These are phyloP conservation scores for Neosilurus hyrtlii DNA, from an alignment of 2,797 vertebrate genomes.

Conservation along the genomic window DNA sequence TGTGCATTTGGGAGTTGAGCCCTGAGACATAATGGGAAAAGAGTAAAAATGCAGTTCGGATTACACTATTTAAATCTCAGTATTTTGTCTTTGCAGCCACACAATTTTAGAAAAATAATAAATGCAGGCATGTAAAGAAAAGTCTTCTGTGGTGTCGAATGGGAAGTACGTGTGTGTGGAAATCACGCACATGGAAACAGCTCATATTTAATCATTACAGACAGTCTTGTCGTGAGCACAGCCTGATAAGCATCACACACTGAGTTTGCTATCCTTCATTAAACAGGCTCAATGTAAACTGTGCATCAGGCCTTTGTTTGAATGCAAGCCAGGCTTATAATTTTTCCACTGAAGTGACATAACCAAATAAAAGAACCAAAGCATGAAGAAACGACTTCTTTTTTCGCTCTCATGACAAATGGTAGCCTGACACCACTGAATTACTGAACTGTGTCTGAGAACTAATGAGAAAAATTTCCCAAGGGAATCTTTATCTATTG, in stretches of 20 bases:
- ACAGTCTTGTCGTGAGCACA: conserved; percentile 60
- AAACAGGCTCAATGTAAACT: conserved; percentile 58
- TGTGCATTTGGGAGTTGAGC: conserved; percentile 51
- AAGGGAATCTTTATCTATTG: conserved; percentile 93
- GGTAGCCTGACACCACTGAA: conserved; percentile 90
- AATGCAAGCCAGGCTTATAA: conserved; percentile 63
- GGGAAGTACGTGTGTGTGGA: conserved; percentile 46
- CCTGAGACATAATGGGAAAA: neutral
- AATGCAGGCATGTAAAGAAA: neutral
- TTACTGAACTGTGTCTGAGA: conserved; percentile 97
- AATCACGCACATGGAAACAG: conserved; percentile 49
- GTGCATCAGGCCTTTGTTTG: conserved; percentile 57
- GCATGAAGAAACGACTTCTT: conserved; percentile 75
- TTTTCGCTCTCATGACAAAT: conserved; percentile 79
- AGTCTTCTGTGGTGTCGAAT: neutral
- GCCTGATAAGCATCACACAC: conserved; percentile 55
- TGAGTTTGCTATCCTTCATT: conserved; percentile 57
- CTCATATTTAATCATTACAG: conserved; percentile 65
- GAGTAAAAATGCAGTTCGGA: conserved; percentile 2
- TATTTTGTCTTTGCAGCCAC: neutral
- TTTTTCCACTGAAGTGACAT: conserved; percentile 67
- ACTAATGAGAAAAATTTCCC: conserved; percentile 98
- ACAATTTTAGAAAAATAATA: conserved; percentile 8
- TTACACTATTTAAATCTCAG: neutral
- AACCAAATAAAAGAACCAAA: conserved; percentile 77